phyloP scores from a whole-genome alignment of 2,888 invertebrate species.

The Drosophila mimetica region DNA sequence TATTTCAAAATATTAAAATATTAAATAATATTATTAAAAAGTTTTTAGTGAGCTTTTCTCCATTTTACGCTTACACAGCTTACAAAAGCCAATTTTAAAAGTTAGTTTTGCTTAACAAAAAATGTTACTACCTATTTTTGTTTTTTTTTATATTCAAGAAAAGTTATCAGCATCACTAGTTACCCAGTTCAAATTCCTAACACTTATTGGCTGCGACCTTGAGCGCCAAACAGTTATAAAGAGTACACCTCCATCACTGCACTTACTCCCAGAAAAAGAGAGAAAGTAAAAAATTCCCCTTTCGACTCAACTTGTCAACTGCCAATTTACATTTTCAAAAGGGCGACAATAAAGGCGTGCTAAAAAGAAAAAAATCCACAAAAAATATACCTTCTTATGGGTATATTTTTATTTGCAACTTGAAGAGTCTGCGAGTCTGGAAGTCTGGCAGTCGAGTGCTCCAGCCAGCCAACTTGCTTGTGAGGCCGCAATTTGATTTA shows the following conservation, averaged over 20 bases:
- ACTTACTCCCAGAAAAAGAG: conserved; percentile 1
- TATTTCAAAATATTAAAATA: too few species aligned
- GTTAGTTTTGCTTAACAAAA: too few species aligned
- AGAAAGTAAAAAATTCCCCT: conserved; percentile 5
- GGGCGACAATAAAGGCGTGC: conserved; percentile 56
- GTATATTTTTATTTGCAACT: conserved; percentile 45
- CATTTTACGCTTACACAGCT: too few species aligned
- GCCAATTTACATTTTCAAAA: conserved; percentile 64
- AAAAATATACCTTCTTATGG: conserved; percentile 3
- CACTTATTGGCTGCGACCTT: not conserved
- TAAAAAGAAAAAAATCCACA: conserved; percentile 6
- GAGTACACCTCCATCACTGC: conserved; percentile 5
- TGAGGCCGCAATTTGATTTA: conserved; percentile 75
- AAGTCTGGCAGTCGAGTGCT: conserved; percentile 23
- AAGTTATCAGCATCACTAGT: not conserved
- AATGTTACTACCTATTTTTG: too few species aligned
- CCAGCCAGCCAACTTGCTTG: conserved; percentile 39
- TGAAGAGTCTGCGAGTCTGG: too few species aligned
- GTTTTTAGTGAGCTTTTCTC: too few species aligned
- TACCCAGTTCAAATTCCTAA: not conserved
- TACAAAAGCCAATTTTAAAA: too few species aligned
- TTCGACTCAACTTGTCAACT: conserved; percentile 38
- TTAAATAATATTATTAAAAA: too few species aligned
- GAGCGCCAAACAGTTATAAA: not conserved
- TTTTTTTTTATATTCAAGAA: not conserved